Conservation (phyloP, 2,888 invertebrate genomes). For the Heliconius sara region DNA sequence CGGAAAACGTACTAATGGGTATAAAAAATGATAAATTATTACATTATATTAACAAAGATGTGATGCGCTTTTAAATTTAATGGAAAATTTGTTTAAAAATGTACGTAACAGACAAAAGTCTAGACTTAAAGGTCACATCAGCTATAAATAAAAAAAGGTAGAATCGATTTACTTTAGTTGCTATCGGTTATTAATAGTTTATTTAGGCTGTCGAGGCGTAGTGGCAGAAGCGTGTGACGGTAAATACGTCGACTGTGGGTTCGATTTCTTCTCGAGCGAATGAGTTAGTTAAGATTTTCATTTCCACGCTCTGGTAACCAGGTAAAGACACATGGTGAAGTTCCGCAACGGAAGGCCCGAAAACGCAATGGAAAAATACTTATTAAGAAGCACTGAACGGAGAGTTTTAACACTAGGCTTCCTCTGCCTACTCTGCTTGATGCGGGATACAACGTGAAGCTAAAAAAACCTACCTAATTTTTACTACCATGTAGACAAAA, state of each 20-base stretch:
- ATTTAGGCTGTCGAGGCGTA: too few species aligned
- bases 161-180: conserved; percentile 49
- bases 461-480: conserved; percentile 52
- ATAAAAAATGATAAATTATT: conserved; percentile 4
- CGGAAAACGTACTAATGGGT: conserved; percentile 25
- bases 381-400: neutral
- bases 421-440: too few species aligned
- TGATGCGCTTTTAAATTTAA: conserved; percentile 29
- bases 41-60: conserved; percentile 17
- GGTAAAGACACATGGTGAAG: too few species aligned
- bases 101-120: conserved; percentile 35
- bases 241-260: too few species aligned
- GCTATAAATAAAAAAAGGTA: conserved; percentile 53
- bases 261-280: too few species aligned
- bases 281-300: too few species aligned
- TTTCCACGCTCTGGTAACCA: too few species aligned
- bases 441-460: too few species aligned
- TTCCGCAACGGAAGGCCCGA: too few species aligned
- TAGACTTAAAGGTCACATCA: conserved; percentile 57
- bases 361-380: too few species aligned
- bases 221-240: too few species aligned
- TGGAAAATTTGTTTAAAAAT: conserved; percentile 30
- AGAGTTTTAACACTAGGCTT: too few species aligned
- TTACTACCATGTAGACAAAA: conserved; percentile 62
- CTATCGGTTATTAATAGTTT: conserved; percentile 41